Evolutionary conservation across 2,888 invertebrate genomes (phyloP).

Genomic region (Pristionchus exspectatus): DNA sequence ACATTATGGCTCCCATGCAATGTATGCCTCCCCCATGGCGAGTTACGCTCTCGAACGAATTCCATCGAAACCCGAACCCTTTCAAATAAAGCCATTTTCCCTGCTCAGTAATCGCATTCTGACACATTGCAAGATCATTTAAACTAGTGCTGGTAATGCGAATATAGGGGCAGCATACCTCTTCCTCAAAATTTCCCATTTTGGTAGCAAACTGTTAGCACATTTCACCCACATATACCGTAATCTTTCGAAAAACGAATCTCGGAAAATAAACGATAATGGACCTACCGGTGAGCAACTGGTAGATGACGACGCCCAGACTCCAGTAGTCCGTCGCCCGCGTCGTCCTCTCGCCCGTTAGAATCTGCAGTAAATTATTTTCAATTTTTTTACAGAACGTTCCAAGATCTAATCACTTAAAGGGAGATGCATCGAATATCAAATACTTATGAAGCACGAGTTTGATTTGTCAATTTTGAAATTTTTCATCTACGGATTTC

Average conservation of each 20-base stretch:
- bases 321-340: slow-evolving; percentile 70
- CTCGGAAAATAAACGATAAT: slow-evolving; percentile 26
- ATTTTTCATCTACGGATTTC: no score
- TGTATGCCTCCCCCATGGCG: background rate
- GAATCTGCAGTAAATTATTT: slow-evolving; percentile 59
- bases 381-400: background rate
- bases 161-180: no score
- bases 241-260: no score
- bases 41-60: slow-evolving; percentile 25
- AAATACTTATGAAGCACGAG: background rate
- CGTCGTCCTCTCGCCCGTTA: slow-evolving; percentile 59
- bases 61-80: background rate
- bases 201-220: no score
- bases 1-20: background rate
- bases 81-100: slow-evolving; percentile 47
- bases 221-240: no score
- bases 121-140: no score
- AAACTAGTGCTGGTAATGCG: no score
- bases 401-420: background rate
- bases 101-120: background rate
- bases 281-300: slow-evolving; percentile 62
- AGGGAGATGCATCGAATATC: background rate
- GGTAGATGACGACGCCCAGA: slow-evolving; percentile 62
- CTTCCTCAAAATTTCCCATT: no score
- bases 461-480: background rate